Percentiles rank a stretch among this genome's conserved stretches.
phyloP scores from a whole-genome alignment of 1,140 invertebrate genomes.

The Rhopalosiphum padi region DNA sequence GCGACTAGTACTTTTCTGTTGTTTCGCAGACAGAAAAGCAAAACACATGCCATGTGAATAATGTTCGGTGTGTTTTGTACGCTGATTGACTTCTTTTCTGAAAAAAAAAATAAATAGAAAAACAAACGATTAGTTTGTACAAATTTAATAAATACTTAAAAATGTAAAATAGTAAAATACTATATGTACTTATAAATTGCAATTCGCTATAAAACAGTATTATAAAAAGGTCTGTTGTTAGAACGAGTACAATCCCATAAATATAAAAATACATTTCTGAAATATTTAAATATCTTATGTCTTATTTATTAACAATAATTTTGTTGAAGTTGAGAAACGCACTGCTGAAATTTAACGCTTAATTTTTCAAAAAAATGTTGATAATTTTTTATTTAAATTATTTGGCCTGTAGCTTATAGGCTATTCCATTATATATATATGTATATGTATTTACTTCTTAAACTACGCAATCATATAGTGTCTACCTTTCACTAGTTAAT shows the following conservation, averaged over 20 bases:
- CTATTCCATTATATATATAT: too few species aligned
- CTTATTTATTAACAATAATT: neutral
- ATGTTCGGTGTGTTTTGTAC: slow-evolving; percentile 1
- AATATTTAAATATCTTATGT: neutral
- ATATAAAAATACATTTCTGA: neutral
- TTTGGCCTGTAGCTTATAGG: neutral
- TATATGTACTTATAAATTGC: neutral
- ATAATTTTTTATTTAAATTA: neutral
- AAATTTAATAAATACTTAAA: neutral
- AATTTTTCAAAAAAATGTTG: neutral
- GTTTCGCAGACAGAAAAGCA: slow-evolving; percentile 24
- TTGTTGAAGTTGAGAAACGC: neutral
- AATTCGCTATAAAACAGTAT: neutral
- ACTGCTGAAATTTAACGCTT: neutral
- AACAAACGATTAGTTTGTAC: neutral
- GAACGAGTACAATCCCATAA: neutral
- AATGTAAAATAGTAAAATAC: neutral
- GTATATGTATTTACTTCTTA: too few species aligned
- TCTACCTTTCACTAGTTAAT: neutral
- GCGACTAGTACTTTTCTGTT: neutral
- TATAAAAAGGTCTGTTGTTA: neutral
- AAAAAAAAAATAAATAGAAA: neutral
- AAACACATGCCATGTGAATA: neutral
- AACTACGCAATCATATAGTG: neutral
- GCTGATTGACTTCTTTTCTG: neutral